Evolutionary conservation across 2,797 vertebrate species (phyloP).

Genomic region (Moxostoma hubbsi): DNA sequence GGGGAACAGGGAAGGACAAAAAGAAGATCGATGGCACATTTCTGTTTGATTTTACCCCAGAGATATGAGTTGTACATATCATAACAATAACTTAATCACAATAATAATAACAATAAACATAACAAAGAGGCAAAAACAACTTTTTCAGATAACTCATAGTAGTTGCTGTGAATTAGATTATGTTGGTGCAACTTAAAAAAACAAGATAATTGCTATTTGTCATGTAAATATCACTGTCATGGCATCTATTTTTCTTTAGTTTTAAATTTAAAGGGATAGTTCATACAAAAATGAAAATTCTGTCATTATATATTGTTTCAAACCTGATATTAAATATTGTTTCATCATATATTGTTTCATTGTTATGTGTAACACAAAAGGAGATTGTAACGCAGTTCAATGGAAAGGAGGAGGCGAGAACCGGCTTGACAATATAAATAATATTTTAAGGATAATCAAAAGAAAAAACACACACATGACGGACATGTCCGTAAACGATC

Average conservation of each 20-base stretch:
- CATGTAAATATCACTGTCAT: not conserved
- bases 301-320: no score
- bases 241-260: not conserved
- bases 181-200: not conserved
- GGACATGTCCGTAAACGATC: no score
- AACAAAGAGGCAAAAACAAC: slow-evolving; percentile 35
- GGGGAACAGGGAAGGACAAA: slow-evolving; percentile 44
- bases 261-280: no score
- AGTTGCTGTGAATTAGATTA: slow-evolving; percentile 17
- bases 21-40: slow-evolving; percentile 37
- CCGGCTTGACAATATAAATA: no score
- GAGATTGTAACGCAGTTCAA: no score
- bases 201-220: slow-evolving; percentile 6
- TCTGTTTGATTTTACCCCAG: slow-evolving; percentile 39
- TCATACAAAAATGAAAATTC: no score
- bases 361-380: no score
- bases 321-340: no score
- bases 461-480: no score
- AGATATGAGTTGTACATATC: slow-evolving; percentile 33
- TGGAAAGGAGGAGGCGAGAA: no score
- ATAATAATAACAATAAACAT: not conserved
- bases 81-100: not conserved
- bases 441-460: no score
- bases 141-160: slow-evolving; percentile 31
- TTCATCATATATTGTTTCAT: no score